Evolutionary conservation across 2,113 vertebrate genomes (phyloP).

Genomic region (Sigmodon hispidus): DNA sequence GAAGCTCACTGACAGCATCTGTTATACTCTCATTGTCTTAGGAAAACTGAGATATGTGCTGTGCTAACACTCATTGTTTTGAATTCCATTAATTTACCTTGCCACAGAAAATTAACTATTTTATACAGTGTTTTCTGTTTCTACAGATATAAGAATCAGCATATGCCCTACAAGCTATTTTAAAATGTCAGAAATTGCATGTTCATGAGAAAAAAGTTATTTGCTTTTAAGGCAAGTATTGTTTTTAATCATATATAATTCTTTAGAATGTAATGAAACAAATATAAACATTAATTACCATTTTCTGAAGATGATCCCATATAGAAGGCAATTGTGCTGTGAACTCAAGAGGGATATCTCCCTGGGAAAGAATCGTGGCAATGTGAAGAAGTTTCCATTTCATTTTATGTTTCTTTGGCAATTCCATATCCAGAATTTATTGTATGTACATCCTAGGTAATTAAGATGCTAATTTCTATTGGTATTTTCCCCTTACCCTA

Average conservation of each 20-base stretch:
- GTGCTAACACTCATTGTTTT: neutral
- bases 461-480: constrained; percentile 57
- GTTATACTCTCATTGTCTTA: neutral
- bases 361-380: neutral
- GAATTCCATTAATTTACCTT: neutral
- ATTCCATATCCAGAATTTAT: constrained; percentile 28
- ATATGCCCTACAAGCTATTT: neutral
- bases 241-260: neutral
- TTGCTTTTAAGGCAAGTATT: neutral
- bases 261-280: neutral
- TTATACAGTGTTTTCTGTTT: neutral
- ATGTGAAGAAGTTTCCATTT: neutral
- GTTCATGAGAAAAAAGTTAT: neutral
- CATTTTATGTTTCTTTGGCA: constrained; percentile 9
- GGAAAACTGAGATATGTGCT: neutral
- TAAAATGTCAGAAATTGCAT: constrained; percentile 17
- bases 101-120: neutral
- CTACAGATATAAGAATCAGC: neutral
- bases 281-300: neutral
- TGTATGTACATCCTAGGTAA: constrained; percentile 16
- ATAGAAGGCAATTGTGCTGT: neutral
- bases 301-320: neutral
- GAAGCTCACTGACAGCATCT: neutral
- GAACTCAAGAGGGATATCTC: neutral
- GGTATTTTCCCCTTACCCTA: constrained; percentile 35